These are phyloP conservation scores for Menidia menidia DNA, from an alignment of 2,797 vertebrate genomes.

Conservation along the genomic window DNA sequence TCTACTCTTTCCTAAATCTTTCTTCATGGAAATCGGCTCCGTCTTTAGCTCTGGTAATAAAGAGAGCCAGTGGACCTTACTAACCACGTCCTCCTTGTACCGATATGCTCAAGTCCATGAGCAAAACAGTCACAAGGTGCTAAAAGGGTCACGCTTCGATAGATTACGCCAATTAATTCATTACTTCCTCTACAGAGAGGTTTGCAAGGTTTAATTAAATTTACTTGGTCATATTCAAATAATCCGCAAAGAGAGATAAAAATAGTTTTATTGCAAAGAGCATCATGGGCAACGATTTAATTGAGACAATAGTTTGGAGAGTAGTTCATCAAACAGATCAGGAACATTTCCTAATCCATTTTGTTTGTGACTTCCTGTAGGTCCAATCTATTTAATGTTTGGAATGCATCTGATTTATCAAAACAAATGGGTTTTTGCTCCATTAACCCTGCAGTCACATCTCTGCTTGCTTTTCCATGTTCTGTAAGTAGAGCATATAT, in stretches of 20 bases:
- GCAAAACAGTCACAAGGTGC: conserved; percentile 37
- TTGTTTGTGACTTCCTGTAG: too few relatives aligned
- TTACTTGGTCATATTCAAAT: not conserved
- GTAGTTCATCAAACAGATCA: conserved; percentile 10
- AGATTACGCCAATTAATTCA: conserved; percentile 52
- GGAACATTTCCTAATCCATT: not conserved
- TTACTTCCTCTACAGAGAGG: conserved; percentile 9
- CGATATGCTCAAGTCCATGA: conserved; percentile 30
- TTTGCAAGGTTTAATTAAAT: conserved; percentile 26
- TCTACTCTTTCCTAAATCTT: not conserved
- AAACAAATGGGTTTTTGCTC: not conserved
- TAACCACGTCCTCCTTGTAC: conserved; percentile 30
- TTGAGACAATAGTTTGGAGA: conserved; percentile 1
- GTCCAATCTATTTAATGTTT: too few relatives aligned
- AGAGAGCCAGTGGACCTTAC: conserved; percentile 36
- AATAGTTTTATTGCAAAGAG: not conserved
- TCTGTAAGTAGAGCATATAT: conserved; percentile 3
- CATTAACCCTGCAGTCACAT: not conserved
- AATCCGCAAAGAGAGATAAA: not conserved
- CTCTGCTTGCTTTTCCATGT: not conserved
- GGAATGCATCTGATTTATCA: too few relatives aligned
- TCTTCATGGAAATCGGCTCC: conserved; percentile 5
- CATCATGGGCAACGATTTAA: conserved; percentile 8
- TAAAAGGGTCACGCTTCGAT: conserved; percentile 39
- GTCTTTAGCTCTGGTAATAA: conserved; percentile 6